Conservation (phyloP, 2,888 invertebrate species). For the Ormyrus thymus region DNA sequence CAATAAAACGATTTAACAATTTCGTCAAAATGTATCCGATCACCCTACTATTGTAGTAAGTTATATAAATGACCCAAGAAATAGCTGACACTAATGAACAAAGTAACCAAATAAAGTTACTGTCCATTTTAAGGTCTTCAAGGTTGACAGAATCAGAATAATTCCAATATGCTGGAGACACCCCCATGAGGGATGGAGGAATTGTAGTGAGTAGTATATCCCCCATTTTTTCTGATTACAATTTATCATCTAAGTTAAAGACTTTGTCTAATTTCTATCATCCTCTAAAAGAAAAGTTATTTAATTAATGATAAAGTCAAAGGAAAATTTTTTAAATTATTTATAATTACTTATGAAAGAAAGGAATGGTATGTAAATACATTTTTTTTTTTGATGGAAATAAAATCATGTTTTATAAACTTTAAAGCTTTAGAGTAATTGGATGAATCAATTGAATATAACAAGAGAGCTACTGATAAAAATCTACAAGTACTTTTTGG, state of each 20-base stretch:
- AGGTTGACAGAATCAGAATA: slow-evolving; percentile 78
- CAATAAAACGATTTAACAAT: slow-evolving; percentile 90
- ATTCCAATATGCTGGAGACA: slow-evolving; percentile 78
- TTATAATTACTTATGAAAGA: no score
- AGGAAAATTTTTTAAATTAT: no score
- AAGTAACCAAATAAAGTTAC: slow-evolving; percentile 85
- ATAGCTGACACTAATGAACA: slow-evolving; percentile 89
- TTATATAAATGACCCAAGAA: slow-evolving; percentile 94
- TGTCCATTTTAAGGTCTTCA: slow-evolving; percentile 86
- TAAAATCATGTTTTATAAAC: background rate
- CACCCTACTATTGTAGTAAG: slow-evolving; percentile 95
- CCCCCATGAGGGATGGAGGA: slow-evolving; percentile 65
- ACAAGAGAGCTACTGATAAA: background rate
- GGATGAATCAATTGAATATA: background rate
- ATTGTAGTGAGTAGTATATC: slow-evolving; percentile 63
- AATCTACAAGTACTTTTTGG: background rate
- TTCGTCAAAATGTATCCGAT: slow-evolving; percentile 93
- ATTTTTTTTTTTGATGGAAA: background rate
- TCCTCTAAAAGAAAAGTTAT: background rate
- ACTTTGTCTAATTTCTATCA: background rate
- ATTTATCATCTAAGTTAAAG: background rate
- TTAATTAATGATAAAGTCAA: background rate
- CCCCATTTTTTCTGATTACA: slow-evolving; percentile 29
- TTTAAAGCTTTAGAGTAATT: background rate
- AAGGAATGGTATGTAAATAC: background rate